These are phyloP conservation scores for Brachionus asplanchnoidis DNA, from an alignment of 1,140 invertebrate species.

Conservation along the genomic window DNA sequence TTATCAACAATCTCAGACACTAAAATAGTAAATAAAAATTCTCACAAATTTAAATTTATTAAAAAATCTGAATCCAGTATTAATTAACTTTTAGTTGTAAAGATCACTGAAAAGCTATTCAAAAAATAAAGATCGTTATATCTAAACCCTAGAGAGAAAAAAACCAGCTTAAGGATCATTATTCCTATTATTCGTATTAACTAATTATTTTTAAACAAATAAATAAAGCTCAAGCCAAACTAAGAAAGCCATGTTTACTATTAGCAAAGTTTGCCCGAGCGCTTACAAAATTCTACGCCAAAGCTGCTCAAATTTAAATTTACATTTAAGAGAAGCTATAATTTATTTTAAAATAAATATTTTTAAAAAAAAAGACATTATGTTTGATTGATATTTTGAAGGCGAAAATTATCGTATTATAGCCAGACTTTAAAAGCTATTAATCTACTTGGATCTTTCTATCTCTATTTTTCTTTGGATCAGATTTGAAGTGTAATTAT, in stretches of 20 bases:
- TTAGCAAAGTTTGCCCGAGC: background rate
- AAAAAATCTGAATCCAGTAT: background rate
- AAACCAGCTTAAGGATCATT: background rate
- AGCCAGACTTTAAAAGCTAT: background rate
- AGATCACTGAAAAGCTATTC: background rate
- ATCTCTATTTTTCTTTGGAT: background rate
- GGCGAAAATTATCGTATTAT: background rate
- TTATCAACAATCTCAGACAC: background rate
- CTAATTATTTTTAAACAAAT: background rate
- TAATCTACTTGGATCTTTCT: background rate
- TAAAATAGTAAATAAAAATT: background rate
- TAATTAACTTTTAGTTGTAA: background rate
- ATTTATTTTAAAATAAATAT: constrained; percentile 8
- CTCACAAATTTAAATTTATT: background rate
- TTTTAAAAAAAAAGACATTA: background rate
- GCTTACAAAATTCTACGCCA: background rate
- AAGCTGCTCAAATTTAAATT: background rate
- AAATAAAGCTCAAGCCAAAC: background rate
- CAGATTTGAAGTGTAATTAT: background rate
- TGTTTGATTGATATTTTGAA: background rate
- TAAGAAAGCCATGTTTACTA: background rate
- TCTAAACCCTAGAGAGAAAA: background rate
- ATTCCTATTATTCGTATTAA: background rate
- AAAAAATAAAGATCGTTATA: background rate
- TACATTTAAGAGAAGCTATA: background rate